A percentile compares a stretch with the other conserved stretches of the same genome.
Conservation (phyloP, 2,797 vertebrate genomes). For the Darevskia mixta region DNA sequence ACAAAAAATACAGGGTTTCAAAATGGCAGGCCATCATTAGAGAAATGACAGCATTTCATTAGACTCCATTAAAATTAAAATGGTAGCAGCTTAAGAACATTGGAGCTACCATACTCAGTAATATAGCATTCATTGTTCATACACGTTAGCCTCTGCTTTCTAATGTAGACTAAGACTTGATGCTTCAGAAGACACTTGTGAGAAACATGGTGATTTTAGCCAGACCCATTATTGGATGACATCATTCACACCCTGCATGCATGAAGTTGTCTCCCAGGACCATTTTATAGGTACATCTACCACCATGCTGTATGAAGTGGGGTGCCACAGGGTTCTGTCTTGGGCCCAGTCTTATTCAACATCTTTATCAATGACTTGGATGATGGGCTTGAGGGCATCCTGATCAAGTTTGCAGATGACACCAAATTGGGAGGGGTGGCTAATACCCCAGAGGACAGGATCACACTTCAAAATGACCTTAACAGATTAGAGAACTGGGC, state of each 20-base stretch:
- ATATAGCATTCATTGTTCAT: not conserved
- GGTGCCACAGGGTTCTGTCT: too few species aligned
- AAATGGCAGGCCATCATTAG: constrained; percentile 1
- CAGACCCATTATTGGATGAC: not conserved
- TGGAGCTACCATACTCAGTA: not conserved
- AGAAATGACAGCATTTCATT: constrained; percentile 22
- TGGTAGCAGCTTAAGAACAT: not conserved
- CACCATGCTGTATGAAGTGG: too few species aligned
- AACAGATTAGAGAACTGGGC: too few species aligned
- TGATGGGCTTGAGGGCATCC: too few species aligned
- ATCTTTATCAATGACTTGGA: too few species aligned
- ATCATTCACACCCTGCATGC: too few species aligned
- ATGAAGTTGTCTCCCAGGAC: not conserved
- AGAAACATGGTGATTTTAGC: not conserved
- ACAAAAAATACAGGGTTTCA: constrained; percentile 3
- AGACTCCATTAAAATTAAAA: constrained; percentile 16
- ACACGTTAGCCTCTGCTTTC: not conserved
- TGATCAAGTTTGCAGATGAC: too few species aligned
- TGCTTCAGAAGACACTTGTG: not conserved
- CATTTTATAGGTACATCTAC: not conserved
- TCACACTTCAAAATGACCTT: too few species aligned
- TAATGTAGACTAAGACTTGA: not conserved
- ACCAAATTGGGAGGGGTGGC: too few species aligned
- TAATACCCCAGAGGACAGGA: too few species aligned
- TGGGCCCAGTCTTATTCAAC: too few species aligned